Base-by-base conservation (phyloP, 2,888 invertebrate genomes). In the Drosophila putrida region DNA sequence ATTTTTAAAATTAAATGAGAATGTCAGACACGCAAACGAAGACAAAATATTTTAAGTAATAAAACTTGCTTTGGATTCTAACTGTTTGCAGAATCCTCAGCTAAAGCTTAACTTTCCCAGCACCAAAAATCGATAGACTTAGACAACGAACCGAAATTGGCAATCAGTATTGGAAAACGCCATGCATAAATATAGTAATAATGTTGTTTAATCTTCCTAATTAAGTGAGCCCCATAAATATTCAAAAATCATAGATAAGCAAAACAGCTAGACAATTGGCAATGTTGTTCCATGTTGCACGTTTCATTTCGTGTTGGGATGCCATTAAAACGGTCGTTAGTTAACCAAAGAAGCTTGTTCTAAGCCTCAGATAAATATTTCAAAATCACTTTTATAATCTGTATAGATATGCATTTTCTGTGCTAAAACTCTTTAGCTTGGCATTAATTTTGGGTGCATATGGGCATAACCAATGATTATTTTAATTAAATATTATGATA, bases 141-240 rank as follows among this genome's bases (percentile, higher is more conserved):
- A 49, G 49, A 36, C 70, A 58, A 53, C 61, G 65, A 84, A 78
- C 88, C 81, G 69, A 84, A 81, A 85, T 87, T 70, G 71, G 67
- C 54, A 38, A 62, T 47, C 50, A 67, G 31, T 31, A 49, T 60
- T 39, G 39, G 58, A 67, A 77, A 72, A 62, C 51, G 63, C 35
- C 53, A 64, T 64, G 70, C 82, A 88, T 77, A 86, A 75, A 78
- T 63, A 76, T 69, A 61, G 74, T 74, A 74, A 83, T 82, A 80
- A 72, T 74, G 69, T 74, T 68, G 71, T 59, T 75, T 39, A 46
- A 62, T 60, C 80, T 75, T 60, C 68, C 89, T 86, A 83, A 86
- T 88, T 84, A 84, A 84, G 71, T 67, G 53, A 51, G 66, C 49
- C 66, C 71, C 87, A 84, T 84, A 84, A 84, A 84, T 84, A 85